These are phyloP conservation scores for Solenodon paradoxus DNA, from an alignment of 2,113 vertebrate genomes.

Conservation along the genomic window DNA sequence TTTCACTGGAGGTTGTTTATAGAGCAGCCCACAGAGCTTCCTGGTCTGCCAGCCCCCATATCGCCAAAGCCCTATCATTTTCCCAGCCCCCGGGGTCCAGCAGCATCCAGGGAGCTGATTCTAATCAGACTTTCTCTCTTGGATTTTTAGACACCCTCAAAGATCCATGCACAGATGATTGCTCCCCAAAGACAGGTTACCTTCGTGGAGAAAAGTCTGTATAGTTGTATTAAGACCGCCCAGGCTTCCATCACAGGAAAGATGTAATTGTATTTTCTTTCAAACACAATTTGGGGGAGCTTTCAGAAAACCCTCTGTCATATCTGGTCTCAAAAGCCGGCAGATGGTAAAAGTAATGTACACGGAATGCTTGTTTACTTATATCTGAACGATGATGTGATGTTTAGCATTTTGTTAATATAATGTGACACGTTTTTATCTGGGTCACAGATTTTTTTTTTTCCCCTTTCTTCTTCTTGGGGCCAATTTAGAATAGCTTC, in stretches of 20 bases:
- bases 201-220: neutral
- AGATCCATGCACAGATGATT: no score
- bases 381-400: neutral
- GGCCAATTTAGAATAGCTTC: neutral
- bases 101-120: conserved; percentile 30
- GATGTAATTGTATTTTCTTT: neutral
- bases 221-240: neutral
- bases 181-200: neutral
- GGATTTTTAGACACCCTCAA: no score
- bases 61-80: conserved; percentile 36
- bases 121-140: conserved; percentile 10
- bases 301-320: neutral
- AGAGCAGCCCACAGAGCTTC: conserved; percentile 38
- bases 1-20: conserved; percentile 50
- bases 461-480: neutral
- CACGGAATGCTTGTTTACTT: neutral
- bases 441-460: neutral
- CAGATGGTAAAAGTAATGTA: neutral
- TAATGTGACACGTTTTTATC: neutral
- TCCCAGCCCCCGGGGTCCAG: neutral
- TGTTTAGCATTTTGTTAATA: neutral
- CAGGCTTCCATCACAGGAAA: neutral
- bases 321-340: neutral
- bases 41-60: neutral
- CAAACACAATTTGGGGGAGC: neutral